Evolutionary conservation across 2,113 vertebrate species (phyloP), one percentile per base, ranked within the genome.

Genomic region (Varanus salvator): DNA sequence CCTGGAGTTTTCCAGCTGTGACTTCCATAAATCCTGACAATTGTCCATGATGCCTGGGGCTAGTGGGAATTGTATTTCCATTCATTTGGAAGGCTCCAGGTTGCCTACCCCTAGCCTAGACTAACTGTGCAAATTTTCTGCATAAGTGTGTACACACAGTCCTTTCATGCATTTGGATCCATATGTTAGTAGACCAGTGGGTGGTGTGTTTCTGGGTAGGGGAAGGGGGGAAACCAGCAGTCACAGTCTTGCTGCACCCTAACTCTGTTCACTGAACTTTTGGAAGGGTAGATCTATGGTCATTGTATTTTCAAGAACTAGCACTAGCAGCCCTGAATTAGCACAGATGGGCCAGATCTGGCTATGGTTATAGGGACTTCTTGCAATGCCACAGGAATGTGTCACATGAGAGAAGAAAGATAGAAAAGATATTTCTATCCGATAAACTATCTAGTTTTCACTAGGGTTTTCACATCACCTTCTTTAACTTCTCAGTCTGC

Each of bases 401-500:
- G 9, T 19, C 21, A n/a, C 29, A 6, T 75, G 71, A 75, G 17
- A 44, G 21, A 12, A 25, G 21, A 23, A 8, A 52, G 71, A 44
- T n/a, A 34, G n/a, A 14, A 34, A 68, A 34, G 12, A 77, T 9
- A 48, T 81, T 8, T 66, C 27, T 48, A n/a, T 68, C 85, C 77
- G 48, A 87, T 19, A 50, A 15, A 50, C 17, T 78, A 50, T 52
- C 29, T 68, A 80, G 17, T 44, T 57, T 87, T 78, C 75, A 78
- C 31, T 23, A 87, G 60, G 4, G 17, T 23, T 44, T 44, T 15
- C 29, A 78, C 19, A 52, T n/a, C 15, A 48, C 52, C 27, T 78
- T 66, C 8, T 78, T 77, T 84, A 84, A 80, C 38, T 68, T 69
- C 27, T 84, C 69, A 84, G 68, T 78, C 60, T 87, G 50, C 74